Evolutionary conservation across 2,113 vertebrate species (phyloP), one percentile per base, ranked within the genome.

Genomic region (Turnix velox): DNA sequence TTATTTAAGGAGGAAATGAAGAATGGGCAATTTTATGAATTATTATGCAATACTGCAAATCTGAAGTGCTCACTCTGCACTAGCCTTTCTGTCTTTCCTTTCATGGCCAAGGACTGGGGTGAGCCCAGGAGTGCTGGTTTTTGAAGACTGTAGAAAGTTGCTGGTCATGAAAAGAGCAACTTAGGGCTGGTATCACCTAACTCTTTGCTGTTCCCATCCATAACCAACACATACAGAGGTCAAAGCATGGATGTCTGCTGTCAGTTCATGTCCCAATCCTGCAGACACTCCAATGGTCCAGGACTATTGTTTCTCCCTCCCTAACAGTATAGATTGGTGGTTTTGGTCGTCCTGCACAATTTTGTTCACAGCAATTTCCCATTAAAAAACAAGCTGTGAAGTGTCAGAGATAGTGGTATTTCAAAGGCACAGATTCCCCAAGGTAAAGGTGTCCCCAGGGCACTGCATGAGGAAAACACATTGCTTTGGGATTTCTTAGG

Each of bases 101-200:
- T 24, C 0, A 0, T 5, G 40, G 39, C 1, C 5, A 10, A 3
- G 55, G 28, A 2, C 11, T 63, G 52, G 48, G 40, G 19, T 1
- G 5, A 83, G 42, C 42, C 37, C 1, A 0, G 20, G 11, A 45
- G 0, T 43, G 40, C 9, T 27, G 69, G 18, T 10, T 31, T 88
- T 5, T 22, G 62, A 15, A 59, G 86, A 78, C 30, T 48, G 54
- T 27, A 14, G 30, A 8, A 52, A 31, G 19, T 6, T 23, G 33
- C 20, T 9, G 8, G 20, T 35, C 20, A 18, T 23, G 15, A 48
- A 35, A 3, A 31, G 27, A 22, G 40, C 27, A 62, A 3, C 46
- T 52, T 33, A 5, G 52, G 52, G 23, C 45, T 31, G 78, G 20
- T 4, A 30, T 19, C 23, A 4, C 2, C 0, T 30, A 15, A 54